A percentile compares a stretch with the other conserved stretches of the same genome.
These are phyloP conservation scores for Andrena minutula DNA, from an alignment of 2,888 invertebrate species.

Conservation along the genomic window DNA sequence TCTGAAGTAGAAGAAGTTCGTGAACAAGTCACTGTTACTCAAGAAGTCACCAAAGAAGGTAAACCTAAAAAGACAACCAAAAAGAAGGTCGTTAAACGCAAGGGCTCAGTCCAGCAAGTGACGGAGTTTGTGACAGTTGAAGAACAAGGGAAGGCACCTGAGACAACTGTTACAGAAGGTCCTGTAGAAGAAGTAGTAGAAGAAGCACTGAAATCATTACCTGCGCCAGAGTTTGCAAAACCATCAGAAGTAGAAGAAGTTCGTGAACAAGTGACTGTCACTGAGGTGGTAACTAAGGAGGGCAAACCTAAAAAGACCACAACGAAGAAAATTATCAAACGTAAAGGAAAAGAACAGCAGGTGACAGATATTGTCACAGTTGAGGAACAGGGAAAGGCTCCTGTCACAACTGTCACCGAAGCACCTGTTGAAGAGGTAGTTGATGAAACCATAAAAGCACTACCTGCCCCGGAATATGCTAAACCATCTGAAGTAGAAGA, in stretches of 20 bases:
- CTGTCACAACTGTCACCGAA: slow-evolving; percentile 66
- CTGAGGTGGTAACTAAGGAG: slow-evolving; percentile 73
- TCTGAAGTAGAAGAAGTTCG: slow-evolving; percentile 72
- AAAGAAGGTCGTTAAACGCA: slow-evolving; percentile 46
- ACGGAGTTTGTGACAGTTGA: slow-evolving; percentile 76
- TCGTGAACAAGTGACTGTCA: slow-evolving; percentile 39
- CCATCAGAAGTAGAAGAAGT: slow-evolving; percentile 26
- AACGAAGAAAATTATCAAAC: slow-evolving; percentile 79
- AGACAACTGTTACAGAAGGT: slow-evolving; percentile 82
- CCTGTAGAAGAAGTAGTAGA: slow-evolving; percentile 61
- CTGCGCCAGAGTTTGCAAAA: slow-evolving; percentile 63
- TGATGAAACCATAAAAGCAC: slow-evolving; percentile 68
- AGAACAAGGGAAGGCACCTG: slow-evolving; percentile 69
- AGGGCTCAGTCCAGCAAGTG: slow-evolving; percentile 65
- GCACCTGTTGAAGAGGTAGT: slow-evolving; percentile 77
- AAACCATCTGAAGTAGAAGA: slow-evolving; percentile 78
- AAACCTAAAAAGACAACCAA: slow-evolving; percentile 72
- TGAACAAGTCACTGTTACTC: slow-evolving; percentile 69
- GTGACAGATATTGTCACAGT: slow-evolving; percentile 73
- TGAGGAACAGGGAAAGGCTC: slow-evolving; percentile 71
- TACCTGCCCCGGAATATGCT: slow-evolving; percentile 82
- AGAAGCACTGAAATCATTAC: slow-evolving; percentile 66
- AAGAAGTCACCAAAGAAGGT: slow-evolving; percentile 70
- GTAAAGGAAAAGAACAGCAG: slow-evolving; percentile 76
- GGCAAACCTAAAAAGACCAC: slow-evolving; percentile 72